Conservation (phyloP, 53 echinoderm and acorn worm genomes). For the Hippasteria phrygiana region DNA sequence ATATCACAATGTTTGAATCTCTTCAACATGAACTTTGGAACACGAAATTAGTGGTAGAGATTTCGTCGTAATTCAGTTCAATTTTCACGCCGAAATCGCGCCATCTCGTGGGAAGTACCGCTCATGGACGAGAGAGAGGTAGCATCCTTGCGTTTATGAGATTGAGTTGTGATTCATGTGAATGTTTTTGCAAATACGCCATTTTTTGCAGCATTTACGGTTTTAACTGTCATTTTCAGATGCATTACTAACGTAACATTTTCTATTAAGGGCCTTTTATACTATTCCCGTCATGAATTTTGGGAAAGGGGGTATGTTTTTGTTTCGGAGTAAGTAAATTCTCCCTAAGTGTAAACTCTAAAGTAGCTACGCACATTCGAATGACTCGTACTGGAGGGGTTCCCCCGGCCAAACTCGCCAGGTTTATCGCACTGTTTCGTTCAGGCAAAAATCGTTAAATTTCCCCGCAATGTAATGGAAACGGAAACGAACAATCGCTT, state of each 20-base stretch:
- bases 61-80: conserved; percentile 26
- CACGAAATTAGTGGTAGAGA: background rate
- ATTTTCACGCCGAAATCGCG: conserved; percentile 71
- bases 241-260: background rate
- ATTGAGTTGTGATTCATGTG: background rate
- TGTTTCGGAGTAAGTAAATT: conserved; percentile 46
- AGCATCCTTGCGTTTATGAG: conserved; percentile 44
- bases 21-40: background rate
- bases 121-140: conserved; percentile 55
- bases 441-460: conserved; percentile 28
- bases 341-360: conserved; percentile 56
- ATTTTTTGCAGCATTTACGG: background rate
- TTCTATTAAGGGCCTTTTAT: background rate
- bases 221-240: background rate
- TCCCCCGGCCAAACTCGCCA: conserved; percentile 52
- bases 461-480: background rate
- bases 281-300: background rate
- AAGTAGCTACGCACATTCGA: conserved; percentile 68
- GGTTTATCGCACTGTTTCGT: conserved; percentile 21
- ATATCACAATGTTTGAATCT: background rate
- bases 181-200: background rate
- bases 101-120: conserved; percentile 74
- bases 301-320: conserved; percentile 34
- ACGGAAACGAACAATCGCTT: too few species aligned
- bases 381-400: conserved; percentile 58